Evolutionary conservation across 2,888 invertebrate species (phyloP), one percentile per base, ranked within the genome.

Genomic region (Geophilus truncorum): DNA sequence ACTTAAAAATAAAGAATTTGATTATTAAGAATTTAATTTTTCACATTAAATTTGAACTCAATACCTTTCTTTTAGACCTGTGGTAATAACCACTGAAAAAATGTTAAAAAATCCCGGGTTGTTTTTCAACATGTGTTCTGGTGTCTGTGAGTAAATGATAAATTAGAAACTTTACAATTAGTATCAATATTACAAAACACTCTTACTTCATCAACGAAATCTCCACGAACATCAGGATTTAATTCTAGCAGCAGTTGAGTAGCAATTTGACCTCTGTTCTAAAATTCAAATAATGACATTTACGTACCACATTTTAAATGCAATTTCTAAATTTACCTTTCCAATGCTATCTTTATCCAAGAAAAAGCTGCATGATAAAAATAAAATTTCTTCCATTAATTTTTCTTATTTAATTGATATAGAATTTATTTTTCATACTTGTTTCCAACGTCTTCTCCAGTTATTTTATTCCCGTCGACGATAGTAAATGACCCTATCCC

Each of bases 321-420:
- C 25, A n/a, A 34, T 12, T 45, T 15, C 10, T 28, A 28, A 77
- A 28, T 28, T 15, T 83, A 88, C 88, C 85, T 92, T 90, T 0
- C 96, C 97, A 84, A 95, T 89, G 84, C 92, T 93, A 25, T 93
- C 92, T 82, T 90, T 88, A 85, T 95, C 94, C 85, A 98, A 88
- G 87, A 99, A 98, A 87, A 99, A 99, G 87, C 94, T 94, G 85
- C 57, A n/a, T n/a, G n/a, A n/a, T n/a, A n/a, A n/a, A n/a, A n/a
- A n/a, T n/a, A n/a, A n/a, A n/a, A n/a, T n/a, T n/a, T n/a, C n/a
- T n/a, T n/a, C n/a, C n/a, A n/a, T n/a, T n/a, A n/a, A n/a, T n/a
- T n/a, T n/a, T n/a, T n/a, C n/a, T n/a, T n/a, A n/a, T n/a, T n/a
- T n/a, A n/a, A n/a, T n/a, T n/a, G n/a, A n/a, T n/a, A n/a, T n/a